Percentiles rank a stretch among this genome's conserved stretches.
Conservation (phyloP, 2,113 vertebrate genomes). For the Struthidea cinerea region DNA sequence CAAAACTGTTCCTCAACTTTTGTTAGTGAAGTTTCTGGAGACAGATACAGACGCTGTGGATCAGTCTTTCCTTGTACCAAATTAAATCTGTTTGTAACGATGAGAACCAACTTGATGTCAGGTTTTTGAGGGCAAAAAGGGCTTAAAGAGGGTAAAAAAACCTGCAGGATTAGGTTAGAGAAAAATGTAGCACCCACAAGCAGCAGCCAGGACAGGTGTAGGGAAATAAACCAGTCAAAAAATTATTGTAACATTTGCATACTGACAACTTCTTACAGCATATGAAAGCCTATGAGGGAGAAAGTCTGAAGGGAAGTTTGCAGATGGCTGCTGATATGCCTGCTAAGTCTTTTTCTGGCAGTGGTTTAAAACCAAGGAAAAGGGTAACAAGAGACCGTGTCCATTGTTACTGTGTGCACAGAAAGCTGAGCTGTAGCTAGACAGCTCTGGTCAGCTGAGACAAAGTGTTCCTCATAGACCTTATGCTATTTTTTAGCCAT, state of each 20-base stretch:
- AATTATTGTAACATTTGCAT: not conserved
- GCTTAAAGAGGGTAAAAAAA: not conserved
- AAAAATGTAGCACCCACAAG: not conserved
- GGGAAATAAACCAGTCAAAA: not conserved
- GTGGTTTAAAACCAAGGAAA: not conserved
- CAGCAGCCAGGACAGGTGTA: not conserved
- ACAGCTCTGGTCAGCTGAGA: not conserved
- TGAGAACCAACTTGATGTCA: fast-evolving
- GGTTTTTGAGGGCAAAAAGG: not conserved
- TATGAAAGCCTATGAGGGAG: not conserved
- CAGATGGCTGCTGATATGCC: not conserved
- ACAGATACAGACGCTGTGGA: fast-evolving
- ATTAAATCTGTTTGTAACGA: not conserved
- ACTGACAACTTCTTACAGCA: not conserved
- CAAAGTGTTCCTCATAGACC: not conserved
- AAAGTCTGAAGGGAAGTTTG: not conserved
- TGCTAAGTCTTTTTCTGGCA: not conserved
- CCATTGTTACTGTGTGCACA: not conserved
- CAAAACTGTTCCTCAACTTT: not conserved
- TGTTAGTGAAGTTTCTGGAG: not conserved
- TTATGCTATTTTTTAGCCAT: not conserved
- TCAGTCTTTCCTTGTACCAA: not conserved
- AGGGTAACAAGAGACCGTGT: not conserved
- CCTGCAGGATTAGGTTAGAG: not conserved
- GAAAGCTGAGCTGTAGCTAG: not conserved